Percentiles rank a stretch among this genome's conserved stretches.
phyloP scores from a whole-genome alignment of 2,797 vertebrate genomes.

The Hypotaenidia philippensis region DNA sequence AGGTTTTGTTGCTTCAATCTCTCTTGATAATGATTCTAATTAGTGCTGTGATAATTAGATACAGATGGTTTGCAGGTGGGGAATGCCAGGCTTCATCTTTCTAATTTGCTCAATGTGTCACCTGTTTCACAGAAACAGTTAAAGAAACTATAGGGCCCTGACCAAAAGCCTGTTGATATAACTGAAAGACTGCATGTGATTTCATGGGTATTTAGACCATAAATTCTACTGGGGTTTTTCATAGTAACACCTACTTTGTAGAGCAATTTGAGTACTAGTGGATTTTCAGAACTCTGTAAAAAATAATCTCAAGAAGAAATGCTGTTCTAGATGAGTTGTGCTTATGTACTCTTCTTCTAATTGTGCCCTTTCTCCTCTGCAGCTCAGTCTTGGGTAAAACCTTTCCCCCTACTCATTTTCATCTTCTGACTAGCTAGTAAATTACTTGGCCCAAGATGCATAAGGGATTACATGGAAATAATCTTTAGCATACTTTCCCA shows the following conservation, averaged over 20 bases:
- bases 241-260: not conserved
- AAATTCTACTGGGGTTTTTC: not conserved
- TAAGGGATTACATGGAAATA: not conserved
- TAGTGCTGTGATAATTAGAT: constrained; percentile 28
- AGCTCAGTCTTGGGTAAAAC: not conserved
- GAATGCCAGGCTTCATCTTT: not conserved
- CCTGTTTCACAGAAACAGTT: not conserved
- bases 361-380: not conserved
- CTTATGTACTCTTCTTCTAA: not conserved
- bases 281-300: not conserved
- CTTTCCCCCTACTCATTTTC: not conserved
- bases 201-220: not conserved
- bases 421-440: not conserved
- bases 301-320: not conserved
- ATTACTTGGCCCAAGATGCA: not conserved
- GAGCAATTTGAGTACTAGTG: not conserved
- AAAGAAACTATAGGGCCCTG: not conserved
- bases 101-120: not conserved
- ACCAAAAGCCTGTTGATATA: not conserved
- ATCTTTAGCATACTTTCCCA: not conserved
- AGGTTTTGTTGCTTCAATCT: not conserved
- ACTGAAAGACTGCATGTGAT: not conserved
- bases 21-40: constrained; percentile 42
- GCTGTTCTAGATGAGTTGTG: not conserved
- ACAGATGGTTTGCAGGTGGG: not conserved